Evolutionary conservation across 2,113 vertebrate genomes (phyloP), one percentile per base, ranked within the genome.

Genomic region (Cheirogaleus medius): DNA sequence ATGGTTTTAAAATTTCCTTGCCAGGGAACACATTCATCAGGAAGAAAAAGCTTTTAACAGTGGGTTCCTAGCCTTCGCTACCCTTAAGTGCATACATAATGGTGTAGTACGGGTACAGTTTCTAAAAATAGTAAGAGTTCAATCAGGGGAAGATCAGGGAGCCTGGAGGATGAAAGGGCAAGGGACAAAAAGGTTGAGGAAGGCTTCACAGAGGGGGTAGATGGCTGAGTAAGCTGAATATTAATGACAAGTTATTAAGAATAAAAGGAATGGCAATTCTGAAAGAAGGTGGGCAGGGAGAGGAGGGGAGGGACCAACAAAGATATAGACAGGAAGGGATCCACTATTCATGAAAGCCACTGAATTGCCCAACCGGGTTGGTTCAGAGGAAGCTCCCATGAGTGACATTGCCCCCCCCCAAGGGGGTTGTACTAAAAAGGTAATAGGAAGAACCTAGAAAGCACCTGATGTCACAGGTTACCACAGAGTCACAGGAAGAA

Each of bases 1-100:
- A 76, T 37, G 42, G 44, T 66, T 95, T 95, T 71, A 92, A 95
- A 96, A 91, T 44, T 85, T 94, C 73, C 92, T 73, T 73, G 87
- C 85, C 60, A 90, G 88, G 88, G 71, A 71, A 92, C 42, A 87
- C 9, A 87, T 42, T 64, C 32, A 86, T 90, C 27, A 39, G 56
- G 42, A 93, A 83, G 60, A 10, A 64, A 94, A 96, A 73, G 39
- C 95, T 89, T 86, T 81, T 71, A n/a, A 86, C 15, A 34, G 73
- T 47, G 63, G 86, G 64, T 23, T 42, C 47, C 58, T 32, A 66
- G 84, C 76, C 77, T 85, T 82, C 73, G 29, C 49, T 47, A 58
- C 73, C 17, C 47, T 91, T 58, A 73, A 83, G 5, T 44, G 25
- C 18, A 93, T 47, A 39, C 37, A 56, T 34, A 91, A 83, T 34